Evolutionary conservation across 2,888 invertebrate genomes (phyloP).

Genomic region (Eupelmus urozonus): DNA sequence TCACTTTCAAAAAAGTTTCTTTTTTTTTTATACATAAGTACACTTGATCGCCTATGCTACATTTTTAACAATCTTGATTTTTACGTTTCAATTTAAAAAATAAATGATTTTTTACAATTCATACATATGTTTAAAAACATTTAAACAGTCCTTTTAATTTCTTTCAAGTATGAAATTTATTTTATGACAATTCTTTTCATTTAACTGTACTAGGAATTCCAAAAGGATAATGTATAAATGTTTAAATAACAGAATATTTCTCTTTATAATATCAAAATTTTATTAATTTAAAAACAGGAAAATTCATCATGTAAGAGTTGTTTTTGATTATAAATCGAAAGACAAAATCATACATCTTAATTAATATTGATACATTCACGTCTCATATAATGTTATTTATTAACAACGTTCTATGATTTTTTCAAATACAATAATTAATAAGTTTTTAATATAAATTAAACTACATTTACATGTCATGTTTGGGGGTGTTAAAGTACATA

Average conservation of each 20-base stretch:
- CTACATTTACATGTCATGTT: neutral
- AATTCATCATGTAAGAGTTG: neutral
- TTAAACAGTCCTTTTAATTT: neutral
- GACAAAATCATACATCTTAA: slow-evolving; percentile 2
- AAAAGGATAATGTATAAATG: slow-evolving; percentile 32
- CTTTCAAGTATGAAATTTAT: neutral
- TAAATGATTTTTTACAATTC: slow-evolving; percentile 2
- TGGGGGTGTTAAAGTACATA: slow-evolving; percentile 33
- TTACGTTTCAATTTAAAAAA: slow-evolving; percentile 21
- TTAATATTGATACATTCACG: slow-evolving; percentile 3
- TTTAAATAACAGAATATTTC: slow-evolving; percentile 36
- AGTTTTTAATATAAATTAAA: slow-evolving; percentile 9
- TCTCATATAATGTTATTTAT: neutral
- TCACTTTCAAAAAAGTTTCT: slow-evolving; percentile 45
- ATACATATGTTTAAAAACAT: slow-evolving; percentile 60
- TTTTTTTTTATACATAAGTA: slow-evolving; percentile 31
- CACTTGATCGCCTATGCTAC: slow-evolving; percentile 51
- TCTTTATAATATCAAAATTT: slow-evolving; percentile 69
- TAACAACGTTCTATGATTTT: neutral
- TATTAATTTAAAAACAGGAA: slow-evolving; percentile 62
- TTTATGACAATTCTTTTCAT: slow-evolving; percentile 6
- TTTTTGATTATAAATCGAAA: slow-evolving; percentile 16
- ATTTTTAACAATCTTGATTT: slow-evolving; percentile 26
- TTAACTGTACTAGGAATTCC: slow-evolving; percentile 17
- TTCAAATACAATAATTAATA: neutral